Evolutionary conservation across 1,140 invertebrate species (phyloP).

Genomic region (Leptinotarsa undecemlineata): DNA sequence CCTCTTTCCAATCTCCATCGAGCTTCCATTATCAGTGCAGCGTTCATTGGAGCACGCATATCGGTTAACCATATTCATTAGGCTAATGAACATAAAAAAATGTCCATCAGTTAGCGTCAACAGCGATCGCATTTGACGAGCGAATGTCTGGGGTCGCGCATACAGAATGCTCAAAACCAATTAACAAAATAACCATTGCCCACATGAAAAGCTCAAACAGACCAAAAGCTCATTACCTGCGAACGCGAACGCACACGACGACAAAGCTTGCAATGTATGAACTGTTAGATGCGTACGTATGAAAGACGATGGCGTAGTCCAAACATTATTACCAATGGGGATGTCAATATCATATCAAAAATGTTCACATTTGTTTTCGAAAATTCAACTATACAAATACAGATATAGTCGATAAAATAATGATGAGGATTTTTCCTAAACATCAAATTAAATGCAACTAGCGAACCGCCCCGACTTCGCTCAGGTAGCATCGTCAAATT

Average conservation of each 20-base stretch:
- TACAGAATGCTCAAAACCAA: slow-evolving; percentile 21
- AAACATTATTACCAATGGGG: no score
- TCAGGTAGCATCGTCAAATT: no score
- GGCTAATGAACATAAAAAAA: slow-evolving; percentile 12
- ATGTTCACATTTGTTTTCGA: no score
- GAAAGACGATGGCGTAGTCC: not conserved
- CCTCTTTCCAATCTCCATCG: no score
- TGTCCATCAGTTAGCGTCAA: not conserved
- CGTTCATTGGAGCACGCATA: no score
- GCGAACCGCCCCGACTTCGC: no score
- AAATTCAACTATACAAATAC: no score
- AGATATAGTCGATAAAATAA: no score
- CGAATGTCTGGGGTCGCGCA: not conserved
- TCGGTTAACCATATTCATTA: not conserved
- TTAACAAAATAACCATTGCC: slow-evolving; percentile 26
- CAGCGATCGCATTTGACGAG: slow-evolving; percentile 16
- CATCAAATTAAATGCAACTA: no score
- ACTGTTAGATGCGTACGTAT: slow-evolving; percentile 4
- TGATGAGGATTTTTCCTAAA: no score
- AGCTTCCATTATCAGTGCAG: no score
- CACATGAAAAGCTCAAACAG: slow-evolving; percentile 26
- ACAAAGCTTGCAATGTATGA: slow-evolving; percentile 15
- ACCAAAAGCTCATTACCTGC: slow-evolving; percentile 28
- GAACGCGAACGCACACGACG: not conserved
- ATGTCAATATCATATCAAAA: no score